Base-by-base conservation (phyloP, 2,888 invertebrate species). In the Iphiclides podalirius region DNA sequence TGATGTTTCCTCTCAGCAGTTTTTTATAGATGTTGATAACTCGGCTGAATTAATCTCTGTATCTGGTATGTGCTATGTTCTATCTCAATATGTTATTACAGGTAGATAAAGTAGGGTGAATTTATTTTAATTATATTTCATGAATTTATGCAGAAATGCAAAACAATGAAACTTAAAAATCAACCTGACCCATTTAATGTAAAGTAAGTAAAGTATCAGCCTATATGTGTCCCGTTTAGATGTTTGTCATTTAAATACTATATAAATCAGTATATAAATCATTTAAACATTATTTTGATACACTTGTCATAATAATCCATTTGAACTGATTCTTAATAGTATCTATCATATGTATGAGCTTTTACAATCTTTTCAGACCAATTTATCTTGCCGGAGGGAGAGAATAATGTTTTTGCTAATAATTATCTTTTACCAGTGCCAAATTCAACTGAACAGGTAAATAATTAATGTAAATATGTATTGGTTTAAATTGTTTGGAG, bases 331-430 rank as follows among this genome's bases (percentile, higher is more conserved):
- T n/a, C n/a, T n/a, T n/a, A n/a, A n/a, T n/a, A n/a, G n/a, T n/a
- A n/a, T n/a, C n/a, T n/a, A n/a, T n/a, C n/a, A n/a, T n/a, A n/a
- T n/a, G n/a, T n/a, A n/a, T n/a, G n/a, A n/a, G n/a, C n/a, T n/a
- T n/a, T n/a, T n/a, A n/a, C n/a, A n/a, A n/a, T n/a, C n/a, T n/a
- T 79, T 76, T 51, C 66, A 85, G 84, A 84, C 54, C 75, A 81
- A 55, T 77, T 72, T 53, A 67, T 72, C 15, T 48, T 79, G 26
- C 72, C 75, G 20, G 66, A 72, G 20, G 65, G 61, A 45, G 67
- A 70, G 40, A 71, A 52, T 36, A 72, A 72, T 52, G 55, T 75
- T 9, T 83, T 76, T 55, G 56, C 66, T 16, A 79, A 72, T 52
- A 78, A 64, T 57, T 84, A 70, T 51, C 64, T 86, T 1, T 60